Evolutionary conservation across 2,113 vertebrate species (phyloP).

Genomic region (Anser brachyrhynchus): DNA sequence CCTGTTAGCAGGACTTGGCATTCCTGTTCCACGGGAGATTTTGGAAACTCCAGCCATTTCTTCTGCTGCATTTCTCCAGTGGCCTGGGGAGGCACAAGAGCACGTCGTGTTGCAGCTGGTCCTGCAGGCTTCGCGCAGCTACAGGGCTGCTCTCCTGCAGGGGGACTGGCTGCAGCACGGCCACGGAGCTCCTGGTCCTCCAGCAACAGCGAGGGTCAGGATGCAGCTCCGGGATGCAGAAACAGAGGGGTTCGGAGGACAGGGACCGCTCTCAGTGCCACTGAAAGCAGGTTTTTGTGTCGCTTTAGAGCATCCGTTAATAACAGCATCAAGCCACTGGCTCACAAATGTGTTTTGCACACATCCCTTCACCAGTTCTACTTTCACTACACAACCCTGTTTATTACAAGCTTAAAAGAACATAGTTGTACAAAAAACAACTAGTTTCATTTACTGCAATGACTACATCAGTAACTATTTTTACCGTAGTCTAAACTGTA

Average conservation of each 20-base stretch:
- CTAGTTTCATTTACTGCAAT: not conserved
- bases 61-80: not conserved
- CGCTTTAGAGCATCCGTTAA: not conserved
- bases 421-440: not conserved
- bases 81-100: not conserved
- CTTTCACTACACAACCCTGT: not conserved
- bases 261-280: not conserved
- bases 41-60: not conserved
- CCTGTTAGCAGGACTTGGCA: not conserved
- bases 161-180: not conserved
- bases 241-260: not conserved
- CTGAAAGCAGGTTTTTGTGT: slow-evolving; percentile 26
- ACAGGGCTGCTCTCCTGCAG: not conserved
- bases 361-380: not conserved
- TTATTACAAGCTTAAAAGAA: not conserved
- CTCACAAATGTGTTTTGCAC: not conserved
- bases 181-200: not conserved
- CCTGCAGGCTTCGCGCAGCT: not conserved
- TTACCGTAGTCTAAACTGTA: not conserved
- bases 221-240: not conserved
- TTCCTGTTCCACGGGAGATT: accelerated
- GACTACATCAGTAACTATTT: not conserved
- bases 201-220: not conserved
- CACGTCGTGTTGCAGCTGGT: accelerated
- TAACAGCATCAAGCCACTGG: not conserved